Conservation (phyloP, 2,888 invertebrate species). For the Melangyna quadrimaculata region DNA sequence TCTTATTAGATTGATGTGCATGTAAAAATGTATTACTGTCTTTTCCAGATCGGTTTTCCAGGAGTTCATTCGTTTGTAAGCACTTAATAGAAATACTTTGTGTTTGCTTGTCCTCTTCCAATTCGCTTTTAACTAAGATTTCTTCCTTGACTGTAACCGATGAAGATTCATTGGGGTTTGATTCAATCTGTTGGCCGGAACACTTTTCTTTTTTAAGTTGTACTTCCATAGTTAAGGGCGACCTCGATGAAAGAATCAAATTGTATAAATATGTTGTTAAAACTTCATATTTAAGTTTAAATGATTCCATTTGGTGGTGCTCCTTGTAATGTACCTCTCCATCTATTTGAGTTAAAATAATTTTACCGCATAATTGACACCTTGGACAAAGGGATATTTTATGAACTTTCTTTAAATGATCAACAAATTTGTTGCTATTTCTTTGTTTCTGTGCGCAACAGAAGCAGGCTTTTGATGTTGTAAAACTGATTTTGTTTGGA, state of each 20-base stretch:
- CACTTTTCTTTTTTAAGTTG: not conserved
- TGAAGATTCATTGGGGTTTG: not conserved
- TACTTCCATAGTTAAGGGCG: not conserved
- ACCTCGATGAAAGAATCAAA: not conserved
- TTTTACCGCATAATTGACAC: not conserved
- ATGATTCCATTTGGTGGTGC: not conserved
- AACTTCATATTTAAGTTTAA: not conserved
- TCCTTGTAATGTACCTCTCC: not conserved
- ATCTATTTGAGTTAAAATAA: not conserved
- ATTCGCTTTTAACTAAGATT: not conserved
- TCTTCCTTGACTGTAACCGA: not conserved
- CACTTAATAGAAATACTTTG: not conserved
- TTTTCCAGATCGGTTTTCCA: not conserved
- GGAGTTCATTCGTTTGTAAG: not conserved
- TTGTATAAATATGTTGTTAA: not conserved
- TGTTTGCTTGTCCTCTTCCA: not conserved
- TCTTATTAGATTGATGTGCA: not conserved
- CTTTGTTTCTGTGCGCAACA: slow-evolving; percentile 21
- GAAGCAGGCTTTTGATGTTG: slow-evolving; percentile 30
- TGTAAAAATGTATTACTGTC: not conserved
- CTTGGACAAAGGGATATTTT: not conserved
- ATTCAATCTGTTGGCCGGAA: too few species aligned
- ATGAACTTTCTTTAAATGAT: slow-evolving; percentile 16
- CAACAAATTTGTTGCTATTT: not conserved
- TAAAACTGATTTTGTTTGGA: slow-evolving; percentile 2